These are phyloP conservation scores for Atlantisia rogersi DNA, from an alignment of 2,113 vertebrate genomes.

Conservation along the genomic window DNA sequence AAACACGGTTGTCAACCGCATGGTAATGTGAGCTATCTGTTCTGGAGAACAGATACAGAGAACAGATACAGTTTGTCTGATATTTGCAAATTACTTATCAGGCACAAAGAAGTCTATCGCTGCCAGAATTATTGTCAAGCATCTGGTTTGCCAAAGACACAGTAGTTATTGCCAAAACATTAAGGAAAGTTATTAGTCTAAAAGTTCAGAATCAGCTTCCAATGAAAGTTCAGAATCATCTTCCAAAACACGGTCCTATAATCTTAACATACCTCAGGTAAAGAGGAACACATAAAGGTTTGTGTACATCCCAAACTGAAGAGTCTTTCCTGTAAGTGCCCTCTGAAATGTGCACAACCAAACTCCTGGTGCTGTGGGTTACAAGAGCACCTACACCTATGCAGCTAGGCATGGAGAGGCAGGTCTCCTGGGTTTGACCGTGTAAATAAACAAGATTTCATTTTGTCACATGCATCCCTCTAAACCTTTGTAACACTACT, in stretches of 20 bases:
- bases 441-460: neutral
- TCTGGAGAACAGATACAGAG: neutral
- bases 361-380: neutral
- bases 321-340: neutral
- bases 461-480: neutral
- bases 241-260: neutral
- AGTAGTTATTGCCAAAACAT: neutral
- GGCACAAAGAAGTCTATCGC: neutral
- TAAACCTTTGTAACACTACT: neutral
- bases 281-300: neutral
- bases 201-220: neutral
- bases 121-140: neutral
- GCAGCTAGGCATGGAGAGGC: neutral
- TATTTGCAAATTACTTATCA: neutral
- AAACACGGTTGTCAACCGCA: neutral
- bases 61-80: neutral
- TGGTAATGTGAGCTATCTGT: neutral
- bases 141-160: neutral
- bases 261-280: neutral
- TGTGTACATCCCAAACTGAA: neutral
- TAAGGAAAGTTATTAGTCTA: neutral
- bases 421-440: neutral
- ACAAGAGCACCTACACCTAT: neutral
- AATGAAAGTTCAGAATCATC: neutral
- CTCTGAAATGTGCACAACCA: neutral